Evolutionary conservation across 2,888 invertebrate species (phyloP).

Genomic region (Pandemis heparana): DNA sequence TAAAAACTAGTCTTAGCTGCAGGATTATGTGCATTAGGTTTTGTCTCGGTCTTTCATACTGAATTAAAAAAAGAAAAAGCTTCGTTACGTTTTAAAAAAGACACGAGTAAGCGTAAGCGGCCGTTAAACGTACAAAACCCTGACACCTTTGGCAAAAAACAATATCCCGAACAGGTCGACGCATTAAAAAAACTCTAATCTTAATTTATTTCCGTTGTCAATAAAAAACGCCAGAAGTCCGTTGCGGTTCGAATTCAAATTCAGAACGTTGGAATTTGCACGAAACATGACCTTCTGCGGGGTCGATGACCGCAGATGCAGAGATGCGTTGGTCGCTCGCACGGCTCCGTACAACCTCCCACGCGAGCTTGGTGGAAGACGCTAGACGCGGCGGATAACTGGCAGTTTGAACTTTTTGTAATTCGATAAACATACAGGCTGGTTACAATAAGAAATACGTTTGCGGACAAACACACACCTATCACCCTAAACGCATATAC

Average conservation of each 20-base stretch:
- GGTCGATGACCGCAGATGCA: conserved; percentile 77
- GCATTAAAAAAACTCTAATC: not conserved
- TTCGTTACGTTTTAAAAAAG: not conserved
- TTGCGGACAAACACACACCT: too few relatives aligned
- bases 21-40: too few relatives aligned
- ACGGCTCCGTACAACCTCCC: conserved; percentile 82
- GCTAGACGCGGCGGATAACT: conserved; percentile 54
- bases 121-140: conserved; percentile 2
- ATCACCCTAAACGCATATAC: too few relatives aligned
- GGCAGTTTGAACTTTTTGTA: not conserved
- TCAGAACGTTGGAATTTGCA: conserved; percentile 56
- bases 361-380: conserved; percentile 60
- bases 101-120: not conserved
- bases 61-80: not conserved
- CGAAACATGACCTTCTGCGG: conserved; percentile 77
- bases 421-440: not conserved
- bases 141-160: not conserved
- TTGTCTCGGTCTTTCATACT: too few relatives aligned
- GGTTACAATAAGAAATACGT: not conserved
- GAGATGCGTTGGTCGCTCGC: conserved; percentile 82
- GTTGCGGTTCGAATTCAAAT: conserved; percentile 33
- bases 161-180: not conserved
- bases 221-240: conserved; percentile 31
- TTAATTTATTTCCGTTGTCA: conserved; percentile 33
- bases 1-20: too few relatives aligned